These are phyloP conservation scores for Miichthys miiuy DNA, from an alignment of 2,797 vertebrate species.

Conservation along the genomic window DNA sequence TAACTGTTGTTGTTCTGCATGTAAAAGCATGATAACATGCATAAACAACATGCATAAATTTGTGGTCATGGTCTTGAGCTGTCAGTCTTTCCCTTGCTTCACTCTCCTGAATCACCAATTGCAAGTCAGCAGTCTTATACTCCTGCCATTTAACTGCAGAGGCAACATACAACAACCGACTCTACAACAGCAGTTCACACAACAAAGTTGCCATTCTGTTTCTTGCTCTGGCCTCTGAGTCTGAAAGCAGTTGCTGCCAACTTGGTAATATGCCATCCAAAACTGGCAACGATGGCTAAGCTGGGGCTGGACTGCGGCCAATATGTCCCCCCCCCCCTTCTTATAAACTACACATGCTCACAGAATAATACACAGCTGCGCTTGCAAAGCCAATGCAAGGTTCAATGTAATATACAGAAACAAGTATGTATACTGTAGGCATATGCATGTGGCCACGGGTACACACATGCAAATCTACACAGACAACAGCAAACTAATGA, in stretches of 20 bases:
- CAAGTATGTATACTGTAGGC: constrained; percentile 4
- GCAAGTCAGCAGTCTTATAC: constrained; percentile 22
- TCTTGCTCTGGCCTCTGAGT: constrained; percentile 51
- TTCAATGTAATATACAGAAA: constrained; percentile 29
- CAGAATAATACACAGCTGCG: constrained; percentile 64
- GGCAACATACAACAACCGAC: constrained; percentile 31
- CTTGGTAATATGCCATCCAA: constrained; percentile 64
- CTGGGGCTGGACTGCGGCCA: constrained; percentile 60
- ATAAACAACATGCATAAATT: constrained; percentile 35
- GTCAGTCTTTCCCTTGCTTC: constrained; percentile 13
- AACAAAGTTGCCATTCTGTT: constrained; percentile 65
- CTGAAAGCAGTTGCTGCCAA: constrained; percentile 63
- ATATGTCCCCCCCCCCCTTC: not conserved
- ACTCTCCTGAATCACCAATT: constrained; percentile 40
- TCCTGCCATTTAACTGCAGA: constrained; percentile 46
- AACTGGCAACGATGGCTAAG: constrained; percentile 58
- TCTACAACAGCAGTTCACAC: constrained; percentile 48
- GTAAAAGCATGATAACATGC: constrained; percentile 31
- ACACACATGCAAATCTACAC: constrained; percentile 6
- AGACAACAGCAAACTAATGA: not conserved
- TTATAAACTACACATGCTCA: constrained; percentile 52
- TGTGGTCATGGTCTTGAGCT: constrained; percentile 22
- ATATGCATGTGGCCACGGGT: not conserved
- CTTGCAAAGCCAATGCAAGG: constrained; percentile 31
- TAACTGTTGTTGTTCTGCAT: constrained; percentile 1